Evolutionary conservation across 2,888 invertebrate species (phyloP).

Genomic region (Patella caerulea): DNA sequence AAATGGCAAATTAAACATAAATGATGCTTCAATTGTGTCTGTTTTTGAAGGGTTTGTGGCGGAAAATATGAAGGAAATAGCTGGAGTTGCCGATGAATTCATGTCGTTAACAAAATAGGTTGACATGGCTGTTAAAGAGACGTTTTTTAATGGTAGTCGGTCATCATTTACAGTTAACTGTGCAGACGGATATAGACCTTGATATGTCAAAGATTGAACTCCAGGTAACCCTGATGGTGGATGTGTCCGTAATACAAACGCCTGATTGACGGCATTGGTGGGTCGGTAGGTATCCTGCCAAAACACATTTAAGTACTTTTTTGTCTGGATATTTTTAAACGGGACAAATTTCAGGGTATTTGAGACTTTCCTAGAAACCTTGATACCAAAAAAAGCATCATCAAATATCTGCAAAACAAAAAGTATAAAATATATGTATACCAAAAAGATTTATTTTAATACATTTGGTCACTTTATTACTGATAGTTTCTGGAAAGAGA

Average conservation of each 20-base stretch:
- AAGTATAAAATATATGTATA: too few relatives aligned
- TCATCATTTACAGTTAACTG: neutral
- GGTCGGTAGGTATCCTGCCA: neutral
- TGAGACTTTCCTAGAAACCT: neutral
- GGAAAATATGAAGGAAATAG: neutral
- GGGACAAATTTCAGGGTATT: neutral
- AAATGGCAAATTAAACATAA: constrained; percentile 3
- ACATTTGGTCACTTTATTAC: too few relatives aligned
- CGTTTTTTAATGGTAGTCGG: neutral
- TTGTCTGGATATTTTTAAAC: neutral
- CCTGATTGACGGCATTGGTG: neutral
- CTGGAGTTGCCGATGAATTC: neutral
- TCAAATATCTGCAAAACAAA: neutral
- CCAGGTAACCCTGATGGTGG: neutral
- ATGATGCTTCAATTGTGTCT: neutral
- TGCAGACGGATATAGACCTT: neutral
- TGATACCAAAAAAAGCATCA: neutral
- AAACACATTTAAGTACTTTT: neutral
- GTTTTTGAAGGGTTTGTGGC: neutral
- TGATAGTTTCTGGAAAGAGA: too few relatives aligned
- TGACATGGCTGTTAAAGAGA: neutral
- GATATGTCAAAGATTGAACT: neutral
- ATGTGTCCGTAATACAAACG: neutral
- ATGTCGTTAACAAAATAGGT: neutral
- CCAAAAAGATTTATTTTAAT: too few relatives aligned